A percentile compares a stretch with the other conserved stretches of the same genome.
These are phyloP conservation scores for Drosophila limbata DNA, from an alignment of 2,888 invertebrate genomes.

Conservation along the genomic window DNA sequence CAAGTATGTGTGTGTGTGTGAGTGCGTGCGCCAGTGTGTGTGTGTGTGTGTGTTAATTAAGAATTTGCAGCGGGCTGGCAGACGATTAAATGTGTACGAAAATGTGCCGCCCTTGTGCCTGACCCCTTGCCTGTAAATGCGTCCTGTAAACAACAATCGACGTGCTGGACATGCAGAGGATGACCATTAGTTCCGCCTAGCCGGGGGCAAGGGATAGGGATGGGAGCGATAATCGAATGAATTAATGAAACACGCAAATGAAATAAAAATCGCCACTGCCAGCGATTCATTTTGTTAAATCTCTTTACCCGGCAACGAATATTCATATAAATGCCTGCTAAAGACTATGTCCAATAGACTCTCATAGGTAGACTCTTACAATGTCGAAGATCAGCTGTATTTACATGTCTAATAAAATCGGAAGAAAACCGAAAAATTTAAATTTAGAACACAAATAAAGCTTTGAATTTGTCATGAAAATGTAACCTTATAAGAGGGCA, in stretches of 20 bases:
- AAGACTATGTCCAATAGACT: background rate
- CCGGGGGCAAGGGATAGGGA: slow-evolving; percentile 16
- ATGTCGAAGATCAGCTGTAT: background rate
- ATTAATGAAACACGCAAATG: slow-evolving; percentile 72
- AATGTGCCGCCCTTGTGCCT: slow-evolving; percentile 37
- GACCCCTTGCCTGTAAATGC: background rate
- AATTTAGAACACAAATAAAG: no score
- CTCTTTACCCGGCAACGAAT: slow-evolving; percentile 32
- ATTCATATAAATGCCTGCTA: slow-evolving; percentile 30
- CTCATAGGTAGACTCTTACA: background rate
- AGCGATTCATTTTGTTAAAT: slow-evolving; percentile 67
- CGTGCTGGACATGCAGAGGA: slow-evolving; percentile 62
- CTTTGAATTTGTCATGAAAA: no score
- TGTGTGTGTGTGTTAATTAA: slow-evolving; percentile 72
- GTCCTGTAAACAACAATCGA: slow-evolving; percentile 33
- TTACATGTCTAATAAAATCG: background rate
- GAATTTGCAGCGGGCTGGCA: slow-evolving; percentile 72
- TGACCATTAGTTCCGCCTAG: slow-evolving; percentile 64
- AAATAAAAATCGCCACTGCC: slow-evolving; percentile 66
- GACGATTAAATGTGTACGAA: slow-evolving; percentile 72
- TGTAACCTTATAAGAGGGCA: no score
- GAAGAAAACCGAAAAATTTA: no score
- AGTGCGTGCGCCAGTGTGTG: slow-evolving; percentile 15
- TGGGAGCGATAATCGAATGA: slow-evolving; percentile 71
- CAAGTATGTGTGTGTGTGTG: slow-evolving; percentile 35